phyloP scores from a whole-genome alignment of 1,140 invertebrate genomes.

The Ephestia elutella region DNA sequence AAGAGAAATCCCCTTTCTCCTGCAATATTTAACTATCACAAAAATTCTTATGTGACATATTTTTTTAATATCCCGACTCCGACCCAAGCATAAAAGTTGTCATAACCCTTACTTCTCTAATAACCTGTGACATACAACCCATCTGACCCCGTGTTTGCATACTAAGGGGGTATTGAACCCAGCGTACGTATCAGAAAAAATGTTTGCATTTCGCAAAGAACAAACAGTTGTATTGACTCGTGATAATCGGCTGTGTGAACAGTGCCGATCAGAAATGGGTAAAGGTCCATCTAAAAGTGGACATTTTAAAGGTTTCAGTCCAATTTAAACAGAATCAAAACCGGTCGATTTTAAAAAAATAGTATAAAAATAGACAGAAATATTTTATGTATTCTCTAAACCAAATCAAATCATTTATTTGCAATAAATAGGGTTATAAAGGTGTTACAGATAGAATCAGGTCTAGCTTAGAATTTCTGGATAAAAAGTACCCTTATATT shows the following conservation, averaged over 20 bases:
- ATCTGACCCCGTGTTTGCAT: constrained; percentile 24
- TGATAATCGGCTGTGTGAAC: constrained; percentile 3
- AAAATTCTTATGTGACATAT: not conserved
- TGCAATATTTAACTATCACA: not conserved
- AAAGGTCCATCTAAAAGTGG: too few relatives aligned
- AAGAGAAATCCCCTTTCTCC: too few relatives aligned
- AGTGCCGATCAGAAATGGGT: not conserved
- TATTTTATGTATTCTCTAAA: too few relatives aligned
- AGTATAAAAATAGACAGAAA: too few relatives aligned
- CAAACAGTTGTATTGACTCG: constrained; percentile 9
- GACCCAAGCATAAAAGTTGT: not conserved
- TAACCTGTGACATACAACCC: constrained; percentile 10
- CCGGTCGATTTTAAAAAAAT: too few relatives aligned
- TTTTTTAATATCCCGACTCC: not conserved
- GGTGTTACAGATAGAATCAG: too few relatives aligned
- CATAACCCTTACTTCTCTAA: constrained; percentile 6
- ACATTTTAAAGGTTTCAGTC: not conserved
- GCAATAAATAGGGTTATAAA: too few relatives aligned
- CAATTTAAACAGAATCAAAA: too few relatives aligned
- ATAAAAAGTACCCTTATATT: too few relatives aligned
- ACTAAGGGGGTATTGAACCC: constrained; percentile 22
- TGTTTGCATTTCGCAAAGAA: constrained; percentile 10
- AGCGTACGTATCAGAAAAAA: constrained; percentile 23
- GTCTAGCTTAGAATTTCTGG: too few relatives aligned
- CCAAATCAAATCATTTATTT: too few relatives aligned